Conservation (phyloP, 2,888 invertebrate species). For the Byasa hedistus region DNA sequence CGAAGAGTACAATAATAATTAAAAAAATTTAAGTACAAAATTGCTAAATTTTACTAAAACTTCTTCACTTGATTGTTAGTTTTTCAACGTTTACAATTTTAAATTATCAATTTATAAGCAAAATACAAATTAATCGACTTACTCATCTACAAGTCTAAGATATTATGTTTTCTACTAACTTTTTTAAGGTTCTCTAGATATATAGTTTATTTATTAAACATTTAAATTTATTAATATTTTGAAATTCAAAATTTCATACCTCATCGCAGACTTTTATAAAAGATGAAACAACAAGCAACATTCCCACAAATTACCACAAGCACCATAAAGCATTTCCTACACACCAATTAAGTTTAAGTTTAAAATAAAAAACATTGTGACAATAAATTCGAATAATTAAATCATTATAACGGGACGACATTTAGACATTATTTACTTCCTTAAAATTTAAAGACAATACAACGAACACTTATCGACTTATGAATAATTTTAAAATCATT, state of each 20-base stretch:
- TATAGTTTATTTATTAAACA: no score
- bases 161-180: no score
- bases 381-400: background rate
- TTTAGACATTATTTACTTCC: background rate
- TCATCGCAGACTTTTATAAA: background rate
- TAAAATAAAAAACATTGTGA: background rate
- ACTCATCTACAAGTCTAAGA: no score
- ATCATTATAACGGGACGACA: background rate
- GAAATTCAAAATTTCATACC: background rate
- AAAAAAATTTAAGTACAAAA: no score
- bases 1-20: no score
- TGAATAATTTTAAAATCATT: background rate
- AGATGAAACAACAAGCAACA: background rate
- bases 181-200: no score
- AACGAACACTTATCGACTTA: background rate
- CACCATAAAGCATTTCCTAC: background rate
- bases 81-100: no score
- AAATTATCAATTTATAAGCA: no score
- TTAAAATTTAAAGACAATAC: background rate
- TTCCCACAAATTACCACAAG: background rate
- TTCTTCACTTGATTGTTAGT: no score
- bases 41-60: no score
- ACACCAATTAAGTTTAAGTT: background rate
- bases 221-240: background rate
- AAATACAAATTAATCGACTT: no score